These are phyloP conservation scores for Aurelia aurita complex sp. Pacific DNA, from an alignment of 30 jellyfish, hydroid and myxozoan species.

Conservation along the genomic window DNA sequence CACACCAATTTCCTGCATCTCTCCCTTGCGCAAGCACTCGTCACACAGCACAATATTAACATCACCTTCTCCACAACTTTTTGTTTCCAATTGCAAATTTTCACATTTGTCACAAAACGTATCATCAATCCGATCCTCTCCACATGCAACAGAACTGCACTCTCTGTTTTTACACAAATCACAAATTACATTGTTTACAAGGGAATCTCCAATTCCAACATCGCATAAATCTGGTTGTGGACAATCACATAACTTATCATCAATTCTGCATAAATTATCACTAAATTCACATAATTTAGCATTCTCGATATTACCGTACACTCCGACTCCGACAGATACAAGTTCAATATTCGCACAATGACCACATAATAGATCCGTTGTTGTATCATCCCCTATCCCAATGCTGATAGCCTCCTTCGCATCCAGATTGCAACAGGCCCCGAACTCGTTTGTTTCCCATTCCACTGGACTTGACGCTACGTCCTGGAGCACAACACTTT, in stretches of 20 bases:
- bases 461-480: conserved; percentile 43
- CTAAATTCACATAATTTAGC: background rate
- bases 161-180: conserved; percentile 69
- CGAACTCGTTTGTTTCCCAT: conserved; percentile 11
- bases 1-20: conserved; percentile 39
- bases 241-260: conserved; percentile 87
- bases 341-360: conserved; percentile 40
- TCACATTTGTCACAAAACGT: conserved; percentile 36
- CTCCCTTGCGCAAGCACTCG: conserved; percentile 42
- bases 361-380: conserved; percentile 70
- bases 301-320: conserved; percentile 18
- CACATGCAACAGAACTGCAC: conserved; percentile 53
- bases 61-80: conserved; percentile 83
- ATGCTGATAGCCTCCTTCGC: conserved; percentile 42
- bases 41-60: conserved; percentile 69
- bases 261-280: conserved; percentile 59
- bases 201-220: conserved; percentile 58
- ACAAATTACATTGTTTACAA: conserved; percentile 62
- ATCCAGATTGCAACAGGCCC: conserved; percentile 28
- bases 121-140: conserved; percentile 45
- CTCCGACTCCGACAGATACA: conserved; percentile 75
- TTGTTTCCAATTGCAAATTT: conserved; percentile 30
- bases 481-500: background rate
- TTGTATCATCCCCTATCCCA: conserved; percentile 78
- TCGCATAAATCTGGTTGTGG: conserved; percentile 44